phyloP scores from a whole-genome alignment of 2,113 vertebrate genomes.

The Guaruba guarouba region DNA sequence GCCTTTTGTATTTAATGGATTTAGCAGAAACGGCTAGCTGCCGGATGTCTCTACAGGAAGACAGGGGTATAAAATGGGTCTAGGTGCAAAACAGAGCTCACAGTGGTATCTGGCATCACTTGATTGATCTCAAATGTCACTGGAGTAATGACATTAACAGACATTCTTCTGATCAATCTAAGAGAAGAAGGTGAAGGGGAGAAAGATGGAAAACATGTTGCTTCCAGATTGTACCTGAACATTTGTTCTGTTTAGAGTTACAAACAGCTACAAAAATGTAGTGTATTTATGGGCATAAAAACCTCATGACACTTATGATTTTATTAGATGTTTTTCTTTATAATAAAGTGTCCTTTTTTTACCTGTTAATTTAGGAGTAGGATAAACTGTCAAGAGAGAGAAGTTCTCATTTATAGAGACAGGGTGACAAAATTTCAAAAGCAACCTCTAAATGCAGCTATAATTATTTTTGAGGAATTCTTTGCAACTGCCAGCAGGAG shows the following conservation, averaged over 20 bases:
- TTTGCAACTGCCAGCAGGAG: background rate
- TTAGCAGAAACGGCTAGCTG: background rate
- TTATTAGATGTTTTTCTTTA: background rate
- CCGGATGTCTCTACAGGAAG: background rate
- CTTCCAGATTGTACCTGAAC: background rate
- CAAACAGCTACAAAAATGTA: background rate
- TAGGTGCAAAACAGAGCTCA: background rate
- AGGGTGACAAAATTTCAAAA: background rate
- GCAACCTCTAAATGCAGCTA: background rate
- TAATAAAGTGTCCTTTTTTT: background rate
- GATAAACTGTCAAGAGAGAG: background rate
- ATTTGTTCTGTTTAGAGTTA: background rate
- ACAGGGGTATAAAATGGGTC: background rate
- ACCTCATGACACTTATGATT: accelerated
- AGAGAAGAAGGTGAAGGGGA: background rate
- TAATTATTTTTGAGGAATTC: background rate
- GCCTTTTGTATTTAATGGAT: background rate
- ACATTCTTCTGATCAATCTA: background rate
- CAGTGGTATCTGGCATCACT: background rate
- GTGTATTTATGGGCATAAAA: background rate
- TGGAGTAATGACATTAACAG: background rate
- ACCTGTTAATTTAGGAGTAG: background rate
- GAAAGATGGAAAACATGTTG: background rate
- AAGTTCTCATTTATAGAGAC: background rate
- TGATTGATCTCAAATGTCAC: background rate